Conservation (phyloP, 2,888 invertebrate species). For the Lacanobia wlatinum region DNA sequence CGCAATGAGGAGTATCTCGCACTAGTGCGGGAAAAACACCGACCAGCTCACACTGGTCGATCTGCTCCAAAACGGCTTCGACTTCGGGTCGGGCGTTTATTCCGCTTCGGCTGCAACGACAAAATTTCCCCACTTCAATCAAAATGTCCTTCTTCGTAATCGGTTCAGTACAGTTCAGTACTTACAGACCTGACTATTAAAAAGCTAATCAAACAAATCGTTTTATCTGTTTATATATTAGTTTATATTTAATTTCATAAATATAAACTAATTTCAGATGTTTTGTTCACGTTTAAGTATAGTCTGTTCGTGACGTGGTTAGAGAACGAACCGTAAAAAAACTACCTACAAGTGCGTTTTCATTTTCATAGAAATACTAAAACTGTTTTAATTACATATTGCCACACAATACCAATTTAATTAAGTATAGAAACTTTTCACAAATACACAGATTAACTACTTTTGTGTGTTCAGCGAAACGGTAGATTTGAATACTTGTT, state of each 20-base stretch:
- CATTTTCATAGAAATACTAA: slow-evolving; percentile 10
- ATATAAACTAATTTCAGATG: slow-evolving; percentile 15
- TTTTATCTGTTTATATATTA: neutral
- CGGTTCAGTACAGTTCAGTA: neutral
- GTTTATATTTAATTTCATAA: slow-evolving; percentile 47
- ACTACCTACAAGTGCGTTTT: neutral
- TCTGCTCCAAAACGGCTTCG: too few species aligned
- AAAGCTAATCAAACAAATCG: neutral
- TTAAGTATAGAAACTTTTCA: slow-evolving; percentile 19
- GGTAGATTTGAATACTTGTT: slow-evolving; percentile 33
- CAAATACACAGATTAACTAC: slow-evolving; percentile 12
- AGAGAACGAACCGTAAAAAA: slow-evolving; percentile 1
- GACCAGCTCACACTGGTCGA: too few species aligned
- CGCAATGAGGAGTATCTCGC: too few species aligned
- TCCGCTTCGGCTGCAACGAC: neutral
- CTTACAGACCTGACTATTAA: too few species aligned
- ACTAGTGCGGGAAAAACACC: too few species aligned
- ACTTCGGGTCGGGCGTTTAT: neutral
- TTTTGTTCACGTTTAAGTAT: neutral
- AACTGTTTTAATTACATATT: slow-evolving; percentile 16
- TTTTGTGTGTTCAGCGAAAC: slow-evolving; percentile 24
- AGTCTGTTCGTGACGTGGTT: neutral
- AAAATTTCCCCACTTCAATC: neutral
- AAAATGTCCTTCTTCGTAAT: neutral
- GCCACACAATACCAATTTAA: slow-evolving; percentile 24